These are phyloP conservation scores for Mesoclemmys tuberculata DNA, from an alignment of 2,113 vertebrate species.

Conservation along the genomic window DNA sequence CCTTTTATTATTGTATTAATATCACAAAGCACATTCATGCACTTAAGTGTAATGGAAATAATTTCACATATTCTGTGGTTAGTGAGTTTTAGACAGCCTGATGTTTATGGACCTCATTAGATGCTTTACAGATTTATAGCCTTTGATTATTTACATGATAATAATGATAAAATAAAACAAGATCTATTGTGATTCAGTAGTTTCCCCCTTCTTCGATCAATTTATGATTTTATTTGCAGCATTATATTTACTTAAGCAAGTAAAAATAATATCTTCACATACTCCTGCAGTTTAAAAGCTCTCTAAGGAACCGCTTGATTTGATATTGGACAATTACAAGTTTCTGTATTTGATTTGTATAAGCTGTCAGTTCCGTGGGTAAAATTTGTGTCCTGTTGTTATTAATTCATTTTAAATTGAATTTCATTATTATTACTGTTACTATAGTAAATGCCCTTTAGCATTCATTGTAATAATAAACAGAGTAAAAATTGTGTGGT, in stretches of 20 bases:
- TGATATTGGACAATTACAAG: neutral
- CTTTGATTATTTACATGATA: neutral
- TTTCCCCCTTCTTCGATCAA: neutral
- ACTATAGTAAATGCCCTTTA: neutral
- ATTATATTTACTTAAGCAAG: neutral
- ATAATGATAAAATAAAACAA: neutral
- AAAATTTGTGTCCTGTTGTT: neutral
- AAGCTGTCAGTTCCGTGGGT: neutral
- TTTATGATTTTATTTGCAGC: neutral
- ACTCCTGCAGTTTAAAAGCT: neutral
- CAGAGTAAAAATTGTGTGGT: neutral
- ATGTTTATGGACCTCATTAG: neutral
- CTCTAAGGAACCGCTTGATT: neutral
- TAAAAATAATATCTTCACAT: neutral
- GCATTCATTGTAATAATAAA: neutral
- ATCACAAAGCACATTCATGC: neutral
- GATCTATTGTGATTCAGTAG: neutral
- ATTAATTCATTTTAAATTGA: neutral
- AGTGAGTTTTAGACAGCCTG: neutral
- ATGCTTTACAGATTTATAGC: neutral
- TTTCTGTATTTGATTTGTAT: neutral
- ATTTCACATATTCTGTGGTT: neutral
- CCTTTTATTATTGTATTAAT: neutral
- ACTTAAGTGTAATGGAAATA: neutral
- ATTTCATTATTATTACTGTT: slow-evolving; percentile 23